These are phyloP conservation scores for Taenioides sp. DNA, from an alignment of 2,797 vertebrate species.

Conservation along the genomic window DNA sequence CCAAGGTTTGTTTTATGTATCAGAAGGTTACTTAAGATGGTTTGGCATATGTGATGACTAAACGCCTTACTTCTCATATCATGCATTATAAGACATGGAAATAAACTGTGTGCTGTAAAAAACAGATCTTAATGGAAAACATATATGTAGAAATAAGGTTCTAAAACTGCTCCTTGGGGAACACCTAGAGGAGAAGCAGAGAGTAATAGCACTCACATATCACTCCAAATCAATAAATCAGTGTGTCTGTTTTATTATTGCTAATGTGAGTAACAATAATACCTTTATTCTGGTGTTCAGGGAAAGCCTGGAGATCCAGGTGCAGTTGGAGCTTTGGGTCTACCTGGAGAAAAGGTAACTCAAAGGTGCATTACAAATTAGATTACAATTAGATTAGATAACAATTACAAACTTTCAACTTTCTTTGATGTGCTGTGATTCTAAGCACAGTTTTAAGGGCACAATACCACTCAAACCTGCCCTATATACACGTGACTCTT, in stretches of 20 bases:
- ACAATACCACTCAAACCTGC: not conserved
- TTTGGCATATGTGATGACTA: not conserved
- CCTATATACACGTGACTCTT: not conserved
- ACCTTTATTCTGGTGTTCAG: slow-evolving; percentile 44
- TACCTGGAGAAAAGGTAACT: slow-evolving; percentile 65
- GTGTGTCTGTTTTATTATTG: not conserved
- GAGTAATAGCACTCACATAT: too few species aligned
- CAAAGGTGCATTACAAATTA: not conserved
- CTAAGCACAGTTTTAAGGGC: too few species aligned
- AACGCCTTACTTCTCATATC: not conserved
- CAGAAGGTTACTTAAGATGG: not conserved
- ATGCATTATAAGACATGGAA: too few species aligned
- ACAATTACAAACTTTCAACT: too few species aligned
- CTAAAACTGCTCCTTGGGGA: not conserved
- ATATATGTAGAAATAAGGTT: not conserved
- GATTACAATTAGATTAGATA: too few species aligned
- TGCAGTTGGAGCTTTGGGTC: slow-evolving; percentile 52
- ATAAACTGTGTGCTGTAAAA: not conserved
- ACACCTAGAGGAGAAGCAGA: not conserved
- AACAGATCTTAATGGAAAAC: not conserved
- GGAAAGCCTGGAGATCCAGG: slow-evolving; percentile 68
- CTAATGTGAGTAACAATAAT: not conserved
- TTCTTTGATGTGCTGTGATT: too few species aligned
- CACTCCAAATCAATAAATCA: too few species aligned
- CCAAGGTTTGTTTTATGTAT: not conserved